phyloP scores from a whole-genome alignment of 2,113 vertebrate genomes.

The Lathamus discolor region DNA sequence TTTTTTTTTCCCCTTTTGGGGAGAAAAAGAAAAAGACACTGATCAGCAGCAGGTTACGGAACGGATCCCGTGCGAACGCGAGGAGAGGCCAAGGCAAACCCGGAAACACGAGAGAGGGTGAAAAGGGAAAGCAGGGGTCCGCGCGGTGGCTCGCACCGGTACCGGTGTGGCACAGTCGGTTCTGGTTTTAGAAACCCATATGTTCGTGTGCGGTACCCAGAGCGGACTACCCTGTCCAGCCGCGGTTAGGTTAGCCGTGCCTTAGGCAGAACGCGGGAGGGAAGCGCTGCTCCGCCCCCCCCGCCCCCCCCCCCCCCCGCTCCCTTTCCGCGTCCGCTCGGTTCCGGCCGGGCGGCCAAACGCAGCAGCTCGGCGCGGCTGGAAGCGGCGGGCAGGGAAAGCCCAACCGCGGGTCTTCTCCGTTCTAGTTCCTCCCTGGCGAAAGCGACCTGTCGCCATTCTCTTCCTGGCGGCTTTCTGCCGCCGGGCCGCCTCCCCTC shows the following conservation, averaged over 20 bases:
- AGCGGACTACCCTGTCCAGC: accelerated
- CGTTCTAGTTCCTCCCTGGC: neutral
- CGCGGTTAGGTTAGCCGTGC: neutral
- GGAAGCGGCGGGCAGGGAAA: neutral
- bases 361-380: neutral
- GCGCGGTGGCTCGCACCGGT: accelerated
- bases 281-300: neutral
- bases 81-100: neutral
- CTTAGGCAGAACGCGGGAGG: neutral
- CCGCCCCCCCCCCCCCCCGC: too few species aligned
- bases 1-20: neutral
- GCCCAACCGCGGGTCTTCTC: neutral
- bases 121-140: neutral
- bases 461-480: neutral
- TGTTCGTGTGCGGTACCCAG: accelerated
- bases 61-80: accelerated
- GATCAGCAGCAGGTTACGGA: neutral
- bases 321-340: neutral
- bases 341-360: neutral
- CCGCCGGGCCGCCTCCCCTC: neutral
- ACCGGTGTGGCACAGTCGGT: neutral
- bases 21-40: neutral
- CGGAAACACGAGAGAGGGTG: neutral
- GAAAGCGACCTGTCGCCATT: neutral
- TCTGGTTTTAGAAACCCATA: accelerated